These are phyloP conservation scores for Symphodus melops DNA, from an alignment of 2,113 vertebrate species.

Conservation along the genomic window DNA sequence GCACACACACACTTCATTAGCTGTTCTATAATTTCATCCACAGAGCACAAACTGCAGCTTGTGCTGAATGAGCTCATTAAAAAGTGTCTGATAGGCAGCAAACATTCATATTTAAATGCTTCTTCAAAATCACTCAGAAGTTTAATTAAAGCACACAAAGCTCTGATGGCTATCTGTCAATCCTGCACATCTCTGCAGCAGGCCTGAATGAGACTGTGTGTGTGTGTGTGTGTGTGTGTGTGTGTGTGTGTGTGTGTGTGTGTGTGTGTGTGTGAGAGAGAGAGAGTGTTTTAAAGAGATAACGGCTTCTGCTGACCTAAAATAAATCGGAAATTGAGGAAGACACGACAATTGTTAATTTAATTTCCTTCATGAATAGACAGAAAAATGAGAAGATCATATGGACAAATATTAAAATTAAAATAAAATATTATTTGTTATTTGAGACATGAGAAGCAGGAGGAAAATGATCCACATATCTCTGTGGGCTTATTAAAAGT, in stretches of 20 bases:
- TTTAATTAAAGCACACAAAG: slow-evolving; percentile 84
- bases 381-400: neutral
- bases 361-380: slow-evolving; percentile 22
- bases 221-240: slow-evolving; percentile 7
- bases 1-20: slow-evolving; percentile 45
- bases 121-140: slow-evolving; percentile 59
- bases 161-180: slow-evolving; percentile 83
- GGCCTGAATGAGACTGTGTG: slow-evolving; percentile 64
- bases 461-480: slow-evolving; percentile 1
- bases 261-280: slow-evolving; percentile 14
- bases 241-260: slow-evolving; percentile 1
- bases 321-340: slow-evolving; percentile 11
- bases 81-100: slow-evolving; percentile 77
- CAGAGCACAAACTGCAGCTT: slow-evolving; percentile 48
- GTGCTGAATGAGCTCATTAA: slow-evolving; percentile 80
- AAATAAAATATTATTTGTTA: slow-evolving; percentile 14
- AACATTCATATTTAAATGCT: slow-evolving; percentile 80
- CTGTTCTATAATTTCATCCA: slow-evolving; percentile 45
- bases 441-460: neutral
- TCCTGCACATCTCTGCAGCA: slow-evolving; percentile 50
- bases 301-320: slow-evolving; percentile 46
- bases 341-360: slow-evolving; percentile 18
- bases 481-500: neutral
- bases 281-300: slow-evolving; percentile 76
- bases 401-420: too few species aligned